Percentiles rank a stretch among this genome's conserved stretches.
These are phyloP conservation scores for Gymnogyps californianus DNA, from an alignment of 2,113 vertebrate species.

Conservation along the genomic window DNA sequence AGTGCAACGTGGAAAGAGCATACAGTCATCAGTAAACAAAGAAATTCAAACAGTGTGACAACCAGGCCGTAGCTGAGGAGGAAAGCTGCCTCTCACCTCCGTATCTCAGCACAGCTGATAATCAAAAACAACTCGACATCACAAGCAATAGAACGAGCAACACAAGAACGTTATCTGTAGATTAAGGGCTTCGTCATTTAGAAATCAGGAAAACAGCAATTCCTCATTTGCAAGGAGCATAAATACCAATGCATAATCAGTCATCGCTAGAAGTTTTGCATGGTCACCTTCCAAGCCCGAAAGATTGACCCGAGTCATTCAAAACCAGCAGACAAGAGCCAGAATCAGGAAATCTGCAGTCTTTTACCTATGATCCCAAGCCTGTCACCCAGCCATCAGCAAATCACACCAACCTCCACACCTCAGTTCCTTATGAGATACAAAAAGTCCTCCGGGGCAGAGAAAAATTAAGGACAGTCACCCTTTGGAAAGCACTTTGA, in stretches of 20 bases:
- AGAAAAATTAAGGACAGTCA: not conserved
- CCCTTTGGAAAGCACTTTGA: not conserved
- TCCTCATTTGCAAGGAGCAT: not conserved
- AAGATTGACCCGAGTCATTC: not conserved
- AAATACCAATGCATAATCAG: not conserved
- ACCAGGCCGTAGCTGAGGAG: not conserved
- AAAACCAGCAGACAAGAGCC: not conserved
- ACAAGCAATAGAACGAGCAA: not conserved
- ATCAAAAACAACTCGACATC: not conserved
- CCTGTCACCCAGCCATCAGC: not conserved
- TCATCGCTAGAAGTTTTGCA: not conserved
- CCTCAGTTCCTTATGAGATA: not conserved
- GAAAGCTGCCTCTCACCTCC: not conserved
- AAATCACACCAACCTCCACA: not conserved
- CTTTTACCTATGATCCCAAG: not conserved
- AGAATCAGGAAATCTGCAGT: not conserved
- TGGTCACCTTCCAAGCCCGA: not conserved
- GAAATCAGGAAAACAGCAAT: not conserved
- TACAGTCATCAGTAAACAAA: not conserved
- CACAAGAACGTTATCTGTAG: not conserved
- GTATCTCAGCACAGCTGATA: not conserved
- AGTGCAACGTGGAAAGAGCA: not conserved
- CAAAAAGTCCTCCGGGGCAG: rapidly evolving
- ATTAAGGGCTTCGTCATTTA: not conserved
- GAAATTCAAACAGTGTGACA: conserved; percentile 6